These are phyloP conservation scores for Cepaea hortensis DNA, from an alignment of 2,888 invertebrate species.

Conservation along the genomic window DNA sequence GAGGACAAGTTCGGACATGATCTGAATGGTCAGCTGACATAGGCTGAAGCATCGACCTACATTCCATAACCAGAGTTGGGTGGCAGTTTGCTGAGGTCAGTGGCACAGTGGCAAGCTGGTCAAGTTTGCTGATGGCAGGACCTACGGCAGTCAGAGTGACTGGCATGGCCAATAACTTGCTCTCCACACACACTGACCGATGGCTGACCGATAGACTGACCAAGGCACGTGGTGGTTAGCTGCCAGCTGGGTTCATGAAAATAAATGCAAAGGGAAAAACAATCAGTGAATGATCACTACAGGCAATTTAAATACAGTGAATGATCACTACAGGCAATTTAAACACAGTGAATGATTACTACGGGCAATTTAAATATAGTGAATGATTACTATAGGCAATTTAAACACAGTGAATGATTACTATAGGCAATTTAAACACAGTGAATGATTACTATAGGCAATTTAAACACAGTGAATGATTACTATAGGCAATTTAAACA, in stretches of 20 bases:
- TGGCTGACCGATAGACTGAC: slow-evolving; percentile 12
- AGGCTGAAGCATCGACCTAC: too few species aligned
- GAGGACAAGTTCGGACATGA: not conserved
- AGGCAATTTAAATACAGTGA: not conserved
- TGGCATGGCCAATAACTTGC: slow-evolving; percentile 9
- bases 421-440: too few species aligned
- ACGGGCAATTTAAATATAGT: not conserved
- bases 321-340: too few species aligned
- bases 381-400: not conserved
- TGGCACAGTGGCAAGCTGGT: not conserved
- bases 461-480: too few species aligned
- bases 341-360: too few species aligned
- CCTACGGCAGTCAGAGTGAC: too few species aligned
- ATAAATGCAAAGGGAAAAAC: slow-evolving; percentile 26
- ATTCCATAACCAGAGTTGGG: too few species aligned
- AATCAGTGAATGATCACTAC: not conserved
- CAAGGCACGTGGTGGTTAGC: slow-evolving; percentile 49
- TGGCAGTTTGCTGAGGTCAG: too few species aligned
- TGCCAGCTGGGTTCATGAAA: slow-evolving; percentile 54
- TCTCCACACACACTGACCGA: slow-evolving; percentile 18
- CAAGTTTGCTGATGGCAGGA: not conserved
- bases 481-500: not conserved
- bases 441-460: too few species aligned
- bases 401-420: not conserved
- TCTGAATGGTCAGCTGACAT: not conserved